Conservation (phyloP, 2,797 vertebrate genomes). For the Phrynocephalus forsythii region DNA sequence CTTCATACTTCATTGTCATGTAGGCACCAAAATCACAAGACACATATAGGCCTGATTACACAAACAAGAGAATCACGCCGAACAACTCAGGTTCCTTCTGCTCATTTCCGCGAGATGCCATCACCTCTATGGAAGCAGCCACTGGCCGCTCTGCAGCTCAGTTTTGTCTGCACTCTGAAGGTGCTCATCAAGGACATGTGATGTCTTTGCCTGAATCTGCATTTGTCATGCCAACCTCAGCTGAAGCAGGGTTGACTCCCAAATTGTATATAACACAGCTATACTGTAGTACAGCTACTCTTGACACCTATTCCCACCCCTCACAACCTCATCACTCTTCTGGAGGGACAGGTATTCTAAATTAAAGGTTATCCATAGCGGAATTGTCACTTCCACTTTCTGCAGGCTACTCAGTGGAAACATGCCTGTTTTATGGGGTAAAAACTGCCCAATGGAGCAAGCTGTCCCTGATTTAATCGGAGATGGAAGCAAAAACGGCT, state of each 20-base stretch:
- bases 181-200: neutral
- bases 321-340: neutral
- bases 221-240: neutral
- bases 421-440: conserved; percentile 11
- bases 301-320: neutral
- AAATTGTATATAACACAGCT: neutral
- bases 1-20: neutral
- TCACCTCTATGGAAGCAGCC: neutral
- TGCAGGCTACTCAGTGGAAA: conserved; percentile 4
- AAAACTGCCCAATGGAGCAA: neutral
- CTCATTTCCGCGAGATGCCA: neutral
- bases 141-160: neutral
- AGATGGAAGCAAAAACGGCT: neutral
- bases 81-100: neutral
- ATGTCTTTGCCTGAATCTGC: neutral
- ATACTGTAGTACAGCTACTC: neutral
- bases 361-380: conserved; percentile 13
- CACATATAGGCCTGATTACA: neutral
- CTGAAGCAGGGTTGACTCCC: neutral
- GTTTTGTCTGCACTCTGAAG: neutral
- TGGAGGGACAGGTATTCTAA: neutral
- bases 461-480: neutral
- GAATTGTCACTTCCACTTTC: conserved; percentile 1
- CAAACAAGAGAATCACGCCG: neutral
- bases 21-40: neutral